Base-by-base conservation (phyloP, 2,888 invertebrate genomes). In the Meloe dianella region DNA sequence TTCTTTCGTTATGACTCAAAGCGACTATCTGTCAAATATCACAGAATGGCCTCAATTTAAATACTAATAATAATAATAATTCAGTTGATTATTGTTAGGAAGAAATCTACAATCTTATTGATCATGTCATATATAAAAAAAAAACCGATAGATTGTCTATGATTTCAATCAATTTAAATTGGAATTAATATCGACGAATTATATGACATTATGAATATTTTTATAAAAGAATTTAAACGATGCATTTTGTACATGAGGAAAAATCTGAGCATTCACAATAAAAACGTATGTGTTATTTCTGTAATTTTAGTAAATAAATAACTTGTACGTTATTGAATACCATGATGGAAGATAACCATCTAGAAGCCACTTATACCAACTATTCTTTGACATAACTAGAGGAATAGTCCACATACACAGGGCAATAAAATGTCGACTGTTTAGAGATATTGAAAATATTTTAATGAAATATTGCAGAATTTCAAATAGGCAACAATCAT, bases 1-100 rank as follows among this genome's bases (percentile, higher is more conserved):
- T 54, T 54, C 54, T 54, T 54, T 54, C 54, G 54, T 24, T 54
- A 54, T 54, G 54, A 54, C 54, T 54, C 54, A 54, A 54, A 54
- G 54, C 10, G 4, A 14, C 54, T 54, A 24, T 24, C 54, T 54
- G 54, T 54, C 54, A 54, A 54, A 54, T 51, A 20, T 54, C 24
- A 54, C 24, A 12, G 54, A 54, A 54, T 24, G 54, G 54, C 54
- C 54, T 54, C 54, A 54, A 54, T 54, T 54, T 54, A 22, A 54
- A 54, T 54, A 24, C 8, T 20, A 51, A 51, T 22, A 51, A 51
- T 17, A 38, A 38, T 38, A 38, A 38, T 38, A 38, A 17, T 41
- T 35, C 4, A 8, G 5, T 2, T 35, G 12, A 35, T 41, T 41
- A 41, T 41, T 41, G 8, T 17, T n/a, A 17, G n/a, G 17, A 41